Base-by-base conservation (phyloP, 2,797 vertebrate genomes). In the Microctenopoma lineatum region DNA sequence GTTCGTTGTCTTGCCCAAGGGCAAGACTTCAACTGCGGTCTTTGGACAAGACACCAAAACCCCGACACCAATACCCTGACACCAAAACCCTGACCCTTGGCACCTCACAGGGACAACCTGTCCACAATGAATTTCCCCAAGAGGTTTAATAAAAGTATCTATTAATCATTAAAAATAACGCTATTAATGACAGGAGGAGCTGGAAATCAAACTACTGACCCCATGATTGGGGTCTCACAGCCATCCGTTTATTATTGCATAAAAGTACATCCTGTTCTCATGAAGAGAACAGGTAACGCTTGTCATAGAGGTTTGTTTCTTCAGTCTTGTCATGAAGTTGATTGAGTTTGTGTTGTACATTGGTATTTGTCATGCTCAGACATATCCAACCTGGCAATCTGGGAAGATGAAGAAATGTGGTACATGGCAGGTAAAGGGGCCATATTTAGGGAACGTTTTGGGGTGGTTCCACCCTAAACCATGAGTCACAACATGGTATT, bases 201-300 rank as follows among this genome's bases (percentile, higher is more conserved):
- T 29, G 27, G 27, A 6, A 29, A 29, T 29, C 27, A 29, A 29
- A 29, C 32, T 7, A 34, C 32, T 9, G 32, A 34, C 7, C 32
- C 32, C 32, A 34, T 34, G 32, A 34, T 9, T 34, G 32, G 32
- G 7, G 32, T 8, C 32, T 8, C 7, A 32, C 32, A 34, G 32
- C 32, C 32, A 34, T 34, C 32, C 32, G 7, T 34, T 34, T 34
- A 34, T 34, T 34, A 27, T 9, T 66, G 44, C 42, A 85, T 85
- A 89, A 79, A 34, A 89, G 75, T 73, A 75, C 70, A 59, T 56
- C 53, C 61, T 87, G 85, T 89, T 77, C 75, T 70, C 16, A 3
- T 36, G 27, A 69, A 42, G 38, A 45, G 60, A 44, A 44, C 71
- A 81, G 81, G 72, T 76, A 71, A 76, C 51, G 13, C 11, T 26